Conservation (phyloP, 2,888 invertebrate genomes). For the Sarcophaga variegata region DNA sequence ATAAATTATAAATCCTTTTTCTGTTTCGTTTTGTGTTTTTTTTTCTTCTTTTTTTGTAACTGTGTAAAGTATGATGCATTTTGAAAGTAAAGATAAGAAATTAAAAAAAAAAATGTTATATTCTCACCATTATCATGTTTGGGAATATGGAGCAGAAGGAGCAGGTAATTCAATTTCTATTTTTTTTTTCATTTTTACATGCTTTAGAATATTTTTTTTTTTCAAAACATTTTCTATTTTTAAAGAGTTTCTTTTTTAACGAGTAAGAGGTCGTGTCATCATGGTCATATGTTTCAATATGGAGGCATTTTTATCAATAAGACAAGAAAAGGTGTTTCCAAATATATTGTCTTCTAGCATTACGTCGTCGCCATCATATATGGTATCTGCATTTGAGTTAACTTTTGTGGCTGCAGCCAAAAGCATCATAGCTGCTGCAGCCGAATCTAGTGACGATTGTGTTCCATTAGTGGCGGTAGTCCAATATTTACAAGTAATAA, state of each 20-base stretch:
- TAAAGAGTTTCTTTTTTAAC: conserved; percentile 70
- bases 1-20: too few species aligned
- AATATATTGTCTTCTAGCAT: conserved; percentile 62
- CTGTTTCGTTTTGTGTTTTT: conserved; percentile 2
- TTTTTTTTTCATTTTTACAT: conserved; percentile 16
- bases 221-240: conserved; percentile 23
- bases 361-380: conserved; percentile 45
- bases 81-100: conserved; percentile 2
- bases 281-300: conserved; percentile 77
- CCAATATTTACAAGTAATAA: conserved; percentile 79
- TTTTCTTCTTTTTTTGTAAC: conserved; percentile 22
- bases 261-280: conserved; percentile 77
- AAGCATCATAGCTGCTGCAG: conserved; percentile 66
- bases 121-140: conserved; percentile 51
- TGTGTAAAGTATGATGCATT: conserved; percentile 19
- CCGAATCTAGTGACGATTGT: conserved; percentile 71
- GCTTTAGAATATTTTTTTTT: conserved; percentile 27
- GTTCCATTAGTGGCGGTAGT: conserved; percentile 71
- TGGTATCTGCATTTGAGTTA: conserved; percentile 49
- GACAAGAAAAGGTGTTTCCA: conserved; percentile 72
- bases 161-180: background rate
- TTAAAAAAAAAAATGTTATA: background rate
- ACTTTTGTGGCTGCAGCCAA: conserved; percentile 63
- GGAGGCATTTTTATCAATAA: conserved; percentile 76
- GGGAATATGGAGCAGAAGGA: background rate